phyloP scores from a whole-genome alignment of 2,888 invertebrate species.

The Microctonus aethiopoides region DNA sequence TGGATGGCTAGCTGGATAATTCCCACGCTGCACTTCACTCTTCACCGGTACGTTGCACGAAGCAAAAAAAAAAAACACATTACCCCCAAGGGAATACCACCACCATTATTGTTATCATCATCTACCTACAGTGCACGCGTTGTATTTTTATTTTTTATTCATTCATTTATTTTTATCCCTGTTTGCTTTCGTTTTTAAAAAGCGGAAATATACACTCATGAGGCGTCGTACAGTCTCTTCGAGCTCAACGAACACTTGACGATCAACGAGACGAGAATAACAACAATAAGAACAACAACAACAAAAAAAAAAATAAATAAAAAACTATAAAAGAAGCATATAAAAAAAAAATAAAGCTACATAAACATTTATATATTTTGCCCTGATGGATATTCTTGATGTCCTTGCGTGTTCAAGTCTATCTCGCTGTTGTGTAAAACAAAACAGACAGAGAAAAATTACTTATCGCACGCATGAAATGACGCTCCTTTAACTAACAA shows the following conservation, averaged over 20 bases:
- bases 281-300: too few relatives aligned
- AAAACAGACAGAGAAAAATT: conserved; percentile 25
- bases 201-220: conserved; percentile 37
- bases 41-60: not conserved
- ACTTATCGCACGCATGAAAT: conserved; percentile 40
- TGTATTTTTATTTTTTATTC: conserved; percentile 24
- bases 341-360: conserved; percentile 28
- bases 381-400: conserved; percentile 30
- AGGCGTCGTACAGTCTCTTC: conserved; percentile 38
- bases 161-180: not conserved
- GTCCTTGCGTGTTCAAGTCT: conserved; percentile 44
- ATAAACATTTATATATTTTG: conserved; percentile 17
- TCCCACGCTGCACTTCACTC: conserved; percentile 19
- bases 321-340: conserved; percentile 9
- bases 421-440: conserved; percentile 21
- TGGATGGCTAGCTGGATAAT: conserved; percentile 11
- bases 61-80: conserved; percentile 17
- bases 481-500: conserved; percentile 32
- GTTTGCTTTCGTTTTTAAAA: conserved; percentile 17
- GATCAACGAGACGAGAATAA: not conserved
- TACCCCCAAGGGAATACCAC: conserved; percentile 18
- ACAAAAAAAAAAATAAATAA: too few relatives aligned
- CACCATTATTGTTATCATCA: conserved; percentile 19
- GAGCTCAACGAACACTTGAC: conserved; percentile 40
- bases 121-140: not conserved